phyloP scores from a whole-genome alignment of 2,888 invertebrate species.

The Reticulitermes lucifugus region DNA sequence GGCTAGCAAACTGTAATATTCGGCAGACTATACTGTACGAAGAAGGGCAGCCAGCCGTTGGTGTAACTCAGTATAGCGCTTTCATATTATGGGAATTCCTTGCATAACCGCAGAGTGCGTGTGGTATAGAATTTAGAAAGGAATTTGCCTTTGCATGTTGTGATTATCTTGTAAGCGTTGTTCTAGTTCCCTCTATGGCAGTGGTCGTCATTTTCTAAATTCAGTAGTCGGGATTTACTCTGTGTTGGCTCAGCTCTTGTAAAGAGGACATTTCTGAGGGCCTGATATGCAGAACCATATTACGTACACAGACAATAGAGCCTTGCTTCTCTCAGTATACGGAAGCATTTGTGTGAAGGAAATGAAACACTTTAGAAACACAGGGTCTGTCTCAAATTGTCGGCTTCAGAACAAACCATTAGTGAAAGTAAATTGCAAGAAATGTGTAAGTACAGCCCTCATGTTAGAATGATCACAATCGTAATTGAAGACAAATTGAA shows the following conservation, averaged over 20 bases:
- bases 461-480: no score
- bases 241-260: background rate
- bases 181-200: background rate
- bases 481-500: no score
- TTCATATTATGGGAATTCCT: constrained; percentile 18
- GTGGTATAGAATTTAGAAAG: constrained; percentile 25
- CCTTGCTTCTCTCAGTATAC: no score
- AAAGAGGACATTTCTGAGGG: no score
- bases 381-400: no score
- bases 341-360: no score
- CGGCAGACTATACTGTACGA: background rate
- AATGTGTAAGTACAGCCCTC: no score
- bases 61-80: background rate
- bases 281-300: no score
- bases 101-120: background rate
- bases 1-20: background rate
- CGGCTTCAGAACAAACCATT: no score
- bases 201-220: background rate
- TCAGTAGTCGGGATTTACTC: background rate
- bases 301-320: no score
- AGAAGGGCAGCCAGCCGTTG: background rate
- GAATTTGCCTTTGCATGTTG: constrained; percentile 15
- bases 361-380: no score
- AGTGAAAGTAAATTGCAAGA: no score
- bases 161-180: constrained; percentile 29